These are phyloP conservation scores for Chaetodon trifasciatus DNA, from an alignment of 2,797 vertebrate species.

Conservation along the genomic window DNA sequence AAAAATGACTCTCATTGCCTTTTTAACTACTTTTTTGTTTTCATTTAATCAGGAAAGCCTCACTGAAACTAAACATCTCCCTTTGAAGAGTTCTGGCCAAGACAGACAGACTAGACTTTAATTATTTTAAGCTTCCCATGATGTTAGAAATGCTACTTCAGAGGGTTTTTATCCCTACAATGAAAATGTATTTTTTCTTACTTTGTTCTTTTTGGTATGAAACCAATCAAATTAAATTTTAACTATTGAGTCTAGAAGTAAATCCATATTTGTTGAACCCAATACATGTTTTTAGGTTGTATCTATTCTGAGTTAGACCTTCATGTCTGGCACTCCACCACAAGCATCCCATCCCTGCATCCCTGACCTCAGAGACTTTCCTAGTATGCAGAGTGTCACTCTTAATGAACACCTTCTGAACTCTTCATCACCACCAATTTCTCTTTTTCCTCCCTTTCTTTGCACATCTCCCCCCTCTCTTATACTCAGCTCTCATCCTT, in stretches of 20 bases:
- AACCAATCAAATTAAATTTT: neutral
- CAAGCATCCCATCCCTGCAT: slow-evolving; percentile 36
- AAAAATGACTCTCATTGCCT: neutral
- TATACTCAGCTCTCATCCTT: neutral
- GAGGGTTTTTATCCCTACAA: neutral
- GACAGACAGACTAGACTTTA: neutral
- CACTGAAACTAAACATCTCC: neutral
- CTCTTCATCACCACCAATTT: neutral
- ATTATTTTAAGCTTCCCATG: neutral
- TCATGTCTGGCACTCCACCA: neutral
- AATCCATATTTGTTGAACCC: neutral
- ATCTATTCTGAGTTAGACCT: neutral
- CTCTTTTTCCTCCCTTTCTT: slow-evolving; percentile 1
- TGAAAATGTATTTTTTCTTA: neutral
- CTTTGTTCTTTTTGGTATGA: neutral
- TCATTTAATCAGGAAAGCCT: neutral
- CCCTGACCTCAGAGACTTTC: slow-evolving; percentile 9
- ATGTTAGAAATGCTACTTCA: neutral
- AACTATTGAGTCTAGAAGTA: neutral
- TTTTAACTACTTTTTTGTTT: neutral
- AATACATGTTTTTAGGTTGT: neutral
- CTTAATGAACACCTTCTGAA: slow-evolving; percentile 12
- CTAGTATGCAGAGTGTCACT: slow-evolving; percentile 22
- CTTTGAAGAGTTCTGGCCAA: neutral
- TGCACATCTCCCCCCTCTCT: neutral